phyloP scores from a whole-genome alignment of 2,797 vertebrate genomes.

The Bradypodion pumilum region DNA sequence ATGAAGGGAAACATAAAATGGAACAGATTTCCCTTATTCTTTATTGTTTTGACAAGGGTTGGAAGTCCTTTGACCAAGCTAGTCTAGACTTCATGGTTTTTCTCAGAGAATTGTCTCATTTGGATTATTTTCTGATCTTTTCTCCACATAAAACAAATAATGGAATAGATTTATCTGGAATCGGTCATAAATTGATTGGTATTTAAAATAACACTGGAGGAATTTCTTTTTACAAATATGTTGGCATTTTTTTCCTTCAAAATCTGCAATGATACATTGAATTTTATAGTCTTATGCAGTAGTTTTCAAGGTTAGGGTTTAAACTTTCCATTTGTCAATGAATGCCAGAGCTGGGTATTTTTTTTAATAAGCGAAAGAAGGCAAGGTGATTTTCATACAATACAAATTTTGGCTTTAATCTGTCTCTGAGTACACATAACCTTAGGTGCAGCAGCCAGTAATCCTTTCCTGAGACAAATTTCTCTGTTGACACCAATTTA shows the following conservation, averaged over 20 bases:
- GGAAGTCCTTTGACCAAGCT: slow-evolving; percentile 26
- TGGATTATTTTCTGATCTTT: slow-evolving; percentile 23
- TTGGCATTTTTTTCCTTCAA: not conserved
- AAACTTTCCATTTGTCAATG: not conserved
- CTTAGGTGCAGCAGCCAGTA: not conserved
- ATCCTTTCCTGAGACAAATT: not conserved
- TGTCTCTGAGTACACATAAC: not conserved
- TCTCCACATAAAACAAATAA: not conserved
- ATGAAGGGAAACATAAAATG: slow-evolving; percentile 38
- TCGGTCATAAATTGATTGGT: slow-evolving; percentile 19
- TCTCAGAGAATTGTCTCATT: slow-evolving; percentile 15
- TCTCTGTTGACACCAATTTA: not conserved
- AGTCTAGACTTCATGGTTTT: slow-evolving; percentile 41
- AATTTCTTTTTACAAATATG: not conserved
- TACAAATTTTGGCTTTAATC: not conserved
- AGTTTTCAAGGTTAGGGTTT: not conserved
- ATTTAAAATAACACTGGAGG: slow-evolving; percentile 43
- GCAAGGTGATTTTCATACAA: not conserved
- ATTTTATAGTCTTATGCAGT: not conserved
- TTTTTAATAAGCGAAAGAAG: not conserved
- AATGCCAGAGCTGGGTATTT: not conserved
- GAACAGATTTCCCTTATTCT: slow-evolving; percentile 22
- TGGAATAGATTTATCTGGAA: slow-evolving; percentile 40
- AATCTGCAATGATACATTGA: not conserved
- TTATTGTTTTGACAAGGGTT: slow-evolving; percentile 14